Percentiles rank a stretch among this genome's conserved stretches.
phyloP scores from a whole-genome alignment of 1,140 invertebrate species.

The Heliconius nattereri region DNA sequence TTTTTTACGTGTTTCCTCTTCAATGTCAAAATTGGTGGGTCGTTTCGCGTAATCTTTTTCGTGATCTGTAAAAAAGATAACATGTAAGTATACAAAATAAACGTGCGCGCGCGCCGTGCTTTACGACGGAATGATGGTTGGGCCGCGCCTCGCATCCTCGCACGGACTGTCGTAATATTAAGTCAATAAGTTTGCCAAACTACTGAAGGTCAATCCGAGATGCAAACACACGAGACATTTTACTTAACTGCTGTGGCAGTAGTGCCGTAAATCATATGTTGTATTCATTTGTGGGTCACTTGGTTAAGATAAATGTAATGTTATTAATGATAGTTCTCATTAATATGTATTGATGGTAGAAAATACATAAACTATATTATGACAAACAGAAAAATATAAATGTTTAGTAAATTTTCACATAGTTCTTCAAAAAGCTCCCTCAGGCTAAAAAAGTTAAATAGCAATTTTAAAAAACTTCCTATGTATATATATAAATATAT shows the following conservation, averaged over 20 bases:
- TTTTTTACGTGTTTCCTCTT: constrained; percentile 93
- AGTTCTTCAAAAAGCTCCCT: too few species aligned
- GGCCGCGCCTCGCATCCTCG: constrained; percentile 53
- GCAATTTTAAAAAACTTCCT: too few species aligned
- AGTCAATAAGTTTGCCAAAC: constrained; percentile 78
- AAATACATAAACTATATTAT: neutral
- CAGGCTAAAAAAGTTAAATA: too few species aligned
- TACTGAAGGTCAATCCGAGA: constrained; percentile 75
- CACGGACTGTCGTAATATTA: constrained; percentile 69
- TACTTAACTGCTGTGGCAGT: constrained; percentile 60
- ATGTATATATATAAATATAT: too few species aligned
- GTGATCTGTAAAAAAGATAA: constrained; percentile 68
- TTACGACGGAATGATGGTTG: constrained; percentile 48
- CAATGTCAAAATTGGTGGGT: constrained; percentile 91
- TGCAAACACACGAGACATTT: constrained; percentile 67
- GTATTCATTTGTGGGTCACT: constrained; percentile 65
- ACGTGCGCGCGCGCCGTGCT: constrained; percentile 53
- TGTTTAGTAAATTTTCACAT: neutral
- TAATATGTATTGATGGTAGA: neutral
- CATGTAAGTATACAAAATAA: constrained; percentile 44
- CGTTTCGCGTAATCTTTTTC: constrained; percentile 91
- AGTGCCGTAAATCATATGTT: constrained; percentile 54
- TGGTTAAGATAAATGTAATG: neutral
- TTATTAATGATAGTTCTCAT: neutral
- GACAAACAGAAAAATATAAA: too few species aligned